phyloP scores from a whole-genome alignment of 2,888 invertebrate species.

The Drosophila hamatofila region DNA sequence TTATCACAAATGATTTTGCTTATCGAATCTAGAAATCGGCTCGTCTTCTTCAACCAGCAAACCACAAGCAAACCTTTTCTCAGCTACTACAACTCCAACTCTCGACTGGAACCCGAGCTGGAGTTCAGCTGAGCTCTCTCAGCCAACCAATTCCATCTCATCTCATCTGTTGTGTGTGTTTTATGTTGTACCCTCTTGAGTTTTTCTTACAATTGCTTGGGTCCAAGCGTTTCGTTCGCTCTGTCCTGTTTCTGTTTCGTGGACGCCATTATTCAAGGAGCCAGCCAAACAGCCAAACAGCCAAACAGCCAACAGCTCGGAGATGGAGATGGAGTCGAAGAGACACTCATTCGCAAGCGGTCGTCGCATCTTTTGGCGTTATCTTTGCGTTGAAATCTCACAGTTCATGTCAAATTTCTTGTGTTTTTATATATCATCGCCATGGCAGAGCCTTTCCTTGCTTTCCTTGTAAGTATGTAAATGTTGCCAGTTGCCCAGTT shows the following conservation, averaged over 20 bases:
- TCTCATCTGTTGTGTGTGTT: constrained; percentile 67
- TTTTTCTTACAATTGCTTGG: constrained; percentile 79
- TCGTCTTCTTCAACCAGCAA: constrained; percentile 66
- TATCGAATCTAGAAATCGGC: constrained; percentile 80
- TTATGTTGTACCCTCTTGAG: constrained; percentile 74
- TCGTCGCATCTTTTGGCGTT: constrained; percentile 80
- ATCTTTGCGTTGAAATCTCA: constrained; percentile 79
- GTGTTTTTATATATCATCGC: constrained; percentile 81
- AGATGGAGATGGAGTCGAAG: constrained; percentile 18
- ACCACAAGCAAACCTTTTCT: constrained; percentile 66
- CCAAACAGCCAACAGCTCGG: constrained; percentile 24
- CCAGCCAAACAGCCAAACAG: constrained; percentile 60
- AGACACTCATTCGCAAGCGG: constrained; percentile 63
- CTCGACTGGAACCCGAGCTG: constrained; percentile 14
- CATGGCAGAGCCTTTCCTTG: constrained; percentile 60
- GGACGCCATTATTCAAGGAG: constrained; percentile 80
- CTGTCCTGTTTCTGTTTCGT: constrained; percentile 57
- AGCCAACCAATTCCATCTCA: constrained; percentile 42
- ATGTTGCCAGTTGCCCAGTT: constrained; percentile 50
- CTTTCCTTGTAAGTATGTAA: constrained; percentile 81
- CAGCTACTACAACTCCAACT: constrained; percentile 62
- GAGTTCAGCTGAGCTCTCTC: constrained; percentile 27
- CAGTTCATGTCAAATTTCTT: constrained; percentile 81
- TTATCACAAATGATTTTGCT: constrained; percentile 82
- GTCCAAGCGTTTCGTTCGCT: constrained; percentile 50